phyloP scores from a whole-genome alignment of 1,140 invertebrate genomes.

The Sitobion miscanthi region DNA sequence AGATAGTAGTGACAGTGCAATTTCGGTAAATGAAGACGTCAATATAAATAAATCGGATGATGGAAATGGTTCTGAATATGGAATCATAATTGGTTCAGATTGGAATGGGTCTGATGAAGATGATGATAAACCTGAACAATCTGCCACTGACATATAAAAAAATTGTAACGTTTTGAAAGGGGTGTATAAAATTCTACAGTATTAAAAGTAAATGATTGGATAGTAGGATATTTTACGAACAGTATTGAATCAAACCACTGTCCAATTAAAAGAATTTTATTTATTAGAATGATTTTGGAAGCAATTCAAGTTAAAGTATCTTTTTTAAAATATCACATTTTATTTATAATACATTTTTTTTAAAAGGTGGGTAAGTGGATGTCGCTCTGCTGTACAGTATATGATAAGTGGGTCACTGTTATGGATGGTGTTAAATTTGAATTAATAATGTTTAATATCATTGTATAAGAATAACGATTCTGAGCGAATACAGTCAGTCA shows the following conservation, averaged over 20 bases:
- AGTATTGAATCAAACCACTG: neutral
- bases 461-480: no score
- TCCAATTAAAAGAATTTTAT: neutral
- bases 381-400: no score
- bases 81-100: neutral
- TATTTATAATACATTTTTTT: no score
- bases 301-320: neutral
- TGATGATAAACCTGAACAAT: neutral
- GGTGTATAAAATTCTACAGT: neutral
- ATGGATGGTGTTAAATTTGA: no score
- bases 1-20: neutral
- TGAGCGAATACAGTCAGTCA: no score
- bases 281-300: neutral
- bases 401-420: no score
- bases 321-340: constrained; percentile 8
- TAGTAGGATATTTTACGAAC: neutral
- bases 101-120: neutral
- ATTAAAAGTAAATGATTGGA: neutral
- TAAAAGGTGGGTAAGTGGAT: no score
- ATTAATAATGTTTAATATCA: no score
- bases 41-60: neutral
- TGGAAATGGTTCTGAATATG: neutral
- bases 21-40: neutral
- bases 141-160: neutral
- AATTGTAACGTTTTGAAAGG: neutral